phyloP scores from a whole-genome alignment of 2,797 vertebrate genomes.

The Cyprinella venusta region DNA sequence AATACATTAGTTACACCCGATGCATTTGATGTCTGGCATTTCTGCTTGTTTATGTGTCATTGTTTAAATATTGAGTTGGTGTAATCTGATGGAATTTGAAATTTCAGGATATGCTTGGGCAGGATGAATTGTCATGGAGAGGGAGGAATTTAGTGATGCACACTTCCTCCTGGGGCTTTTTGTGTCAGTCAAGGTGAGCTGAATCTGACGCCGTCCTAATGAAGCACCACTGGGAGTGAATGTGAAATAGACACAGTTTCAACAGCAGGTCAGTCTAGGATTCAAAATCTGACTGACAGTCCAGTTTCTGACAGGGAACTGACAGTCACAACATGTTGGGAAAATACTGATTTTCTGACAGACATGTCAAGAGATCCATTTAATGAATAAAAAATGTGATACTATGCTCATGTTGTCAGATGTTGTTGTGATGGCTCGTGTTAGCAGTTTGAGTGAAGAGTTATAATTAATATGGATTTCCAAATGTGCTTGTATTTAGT shows the following conservation, averaged over 20 bases:
- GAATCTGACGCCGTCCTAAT: slow-evolving; percentile 30
- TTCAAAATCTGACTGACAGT: slow-evolving; percentile 10
- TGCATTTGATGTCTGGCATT: background rate
- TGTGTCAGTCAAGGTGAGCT: slow-evolving; percentile 45
- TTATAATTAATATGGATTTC: background rate
- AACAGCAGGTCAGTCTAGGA: background rate
- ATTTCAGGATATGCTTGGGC: background rate
- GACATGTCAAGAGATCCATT: background rate
- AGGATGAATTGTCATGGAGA: background rate
- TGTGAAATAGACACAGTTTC: slow-evolving; percentile 28
- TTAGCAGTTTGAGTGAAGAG: background rate
- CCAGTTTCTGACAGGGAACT: background rate
- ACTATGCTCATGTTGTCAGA: slow-evolving; percentile 18
- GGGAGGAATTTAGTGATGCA: slow-evolving; percentile 10
- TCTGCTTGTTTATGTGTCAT: background rate
- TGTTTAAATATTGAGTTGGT: background rate
- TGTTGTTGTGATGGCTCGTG: background rate
- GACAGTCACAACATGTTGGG: background rate
- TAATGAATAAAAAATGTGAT: background rate
- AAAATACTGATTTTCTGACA: slow-evolving; percentile 14
- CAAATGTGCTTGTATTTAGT: background rate
- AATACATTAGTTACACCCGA: background rate
- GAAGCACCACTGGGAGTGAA: slow-evolving; percentile 2
- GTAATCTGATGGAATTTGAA: slow-evolving; percentile 10
- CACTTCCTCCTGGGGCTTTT: background rate